Evolutionary conservation across 2,797 vertebrate species (phyloP).

Genomic region (Centroberyx gerrardi): DNA sequence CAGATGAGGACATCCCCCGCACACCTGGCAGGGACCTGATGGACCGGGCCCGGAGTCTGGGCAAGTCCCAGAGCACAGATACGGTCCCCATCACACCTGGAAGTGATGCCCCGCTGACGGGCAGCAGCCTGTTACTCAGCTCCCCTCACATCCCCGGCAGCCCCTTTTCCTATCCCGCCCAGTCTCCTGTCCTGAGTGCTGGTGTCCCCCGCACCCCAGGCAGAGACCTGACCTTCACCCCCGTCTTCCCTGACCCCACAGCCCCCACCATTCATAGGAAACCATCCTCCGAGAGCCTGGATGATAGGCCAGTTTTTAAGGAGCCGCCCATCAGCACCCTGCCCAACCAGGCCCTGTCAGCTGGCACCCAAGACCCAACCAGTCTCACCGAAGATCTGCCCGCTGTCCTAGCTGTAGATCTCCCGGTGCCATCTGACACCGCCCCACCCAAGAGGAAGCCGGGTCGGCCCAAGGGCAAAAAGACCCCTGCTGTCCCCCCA

Average conservation of each 20-base stretch:
- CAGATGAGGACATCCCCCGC: conserved; percentile 93
- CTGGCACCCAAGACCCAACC: conserved; percentile 75
- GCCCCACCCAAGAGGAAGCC: conserved; percentile 89
- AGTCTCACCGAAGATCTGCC: conserved; percentile 75
- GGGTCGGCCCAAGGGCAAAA: conserved; percentile 88
- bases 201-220: conserved; percentile 96
- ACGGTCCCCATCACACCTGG: conserved; percentile 91
- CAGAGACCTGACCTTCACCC: conserved; percentile 95
- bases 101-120: conserved; percentile 91
- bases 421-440: conserved; percentile 81
- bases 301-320: conserved; percentile 89
- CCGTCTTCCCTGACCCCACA: conserved; percentile 94
- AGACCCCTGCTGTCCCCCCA: conserved; percentile 76
- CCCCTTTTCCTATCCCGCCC: conserved; percentile 96
- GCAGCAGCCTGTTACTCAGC: conserved; percentile 90
- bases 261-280: conserved; percentile 88
- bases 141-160: conserved; percentile 94
- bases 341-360: conserved; percentile 80
- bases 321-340: conserved; percentile 86
- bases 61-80: conserved; percentile 94
- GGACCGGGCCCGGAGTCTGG: conserved; percentile 86
- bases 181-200: conserved; percentile 92
- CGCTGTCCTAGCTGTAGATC: conserved; percentile 64
- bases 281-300: conserved; percentile 89
- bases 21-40: conserved; percentile 93